phyloP scores from a whole-genome alignment of 2,888 invertebrate genomes.

The Bugula neritina region DNA sequence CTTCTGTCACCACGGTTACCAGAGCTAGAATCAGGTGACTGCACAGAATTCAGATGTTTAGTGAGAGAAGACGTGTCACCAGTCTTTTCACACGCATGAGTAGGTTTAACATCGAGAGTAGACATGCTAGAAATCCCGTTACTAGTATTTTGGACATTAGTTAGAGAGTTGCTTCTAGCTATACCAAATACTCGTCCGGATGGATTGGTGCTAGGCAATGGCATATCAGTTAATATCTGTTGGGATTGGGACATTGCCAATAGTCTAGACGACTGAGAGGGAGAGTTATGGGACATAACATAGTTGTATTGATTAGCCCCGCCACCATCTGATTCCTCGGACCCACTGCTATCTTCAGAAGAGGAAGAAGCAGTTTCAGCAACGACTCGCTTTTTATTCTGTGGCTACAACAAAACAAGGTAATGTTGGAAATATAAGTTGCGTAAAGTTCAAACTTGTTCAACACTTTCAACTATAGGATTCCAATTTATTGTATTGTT shows the following conservation, averaged over 20 bases:
- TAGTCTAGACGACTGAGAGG: background rate
- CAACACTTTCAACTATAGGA: no score
- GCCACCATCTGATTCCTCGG: background rate
- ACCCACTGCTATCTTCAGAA: background rate
- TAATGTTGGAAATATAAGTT: no score
- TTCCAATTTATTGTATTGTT: no score
- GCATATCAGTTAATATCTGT: conserved; percentile 1
- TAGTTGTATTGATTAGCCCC: background rate
- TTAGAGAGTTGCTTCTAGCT: background rate
- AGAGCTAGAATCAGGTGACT: background rate
- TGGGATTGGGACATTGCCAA: background rate
- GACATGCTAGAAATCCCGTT: background rate
- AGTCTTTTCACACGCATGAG: background rate
- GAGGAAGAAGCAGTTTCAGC: background rate
- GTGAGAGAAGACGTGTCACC: background rate
- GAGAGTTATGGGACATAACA: background rate
- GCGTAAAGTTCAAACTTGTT: no score
- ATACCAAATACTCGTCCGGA: background rate
- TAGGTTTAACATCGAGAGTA: background rate
- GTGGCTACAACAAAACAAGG: background rate
- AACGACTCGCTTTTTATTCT: background rate
- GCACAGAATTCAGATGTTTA: background rate
- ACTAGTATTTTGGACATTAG: background rate
- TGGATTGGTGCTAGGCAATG: background rate
- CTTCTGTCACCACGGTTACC: background rate